Percentiles rank a stretch among this genome's conserved stretches.
Conservation (phyloP, 2,888 invertebrate genomes). For the Protophormia terraenovae region DNA sequence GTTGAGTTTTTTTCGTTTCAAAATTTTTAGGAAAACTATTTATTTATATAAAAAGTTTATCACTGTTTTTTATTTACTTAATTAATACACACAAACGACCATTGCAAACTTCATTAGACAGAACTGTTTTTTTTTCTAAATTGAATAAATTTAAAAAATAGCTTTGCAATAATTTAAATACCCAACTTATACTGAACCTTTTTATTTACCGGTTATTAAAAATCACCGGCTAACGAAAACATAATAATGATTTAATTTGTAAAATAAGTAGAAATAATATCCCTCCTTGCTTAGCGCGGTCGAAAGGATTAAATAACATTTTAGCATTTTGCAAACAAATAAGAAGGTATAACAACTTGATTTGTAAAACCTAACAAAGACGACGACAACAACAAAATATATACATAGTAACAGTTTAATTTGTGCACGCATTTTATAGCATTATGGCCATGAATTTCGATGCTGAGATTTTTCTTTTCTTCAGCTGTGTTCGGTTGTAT, state of each 20-base stretch:
- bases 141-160: neutral
- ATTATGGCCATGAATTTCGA: conserved; percentile 23
- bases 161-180: neutral
- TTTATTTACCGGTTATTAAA: neutral
- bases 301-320: neutral
- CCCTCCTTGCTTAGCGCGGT: neutral
- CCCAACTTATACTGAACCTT: neutral
- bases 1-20: no score
- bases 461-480: conserved; percentile 37
- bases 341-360: neutral
- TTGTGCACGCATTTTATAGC: conserved; percentile 34
- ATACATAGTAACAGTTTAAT: conserved; percentile 39
- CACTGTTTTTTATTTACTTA: no score
- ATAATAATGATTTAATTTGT: neutral
- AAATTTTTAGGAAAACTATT: no score
- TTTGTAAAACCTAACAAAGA: neutral
- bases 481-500: neutral
- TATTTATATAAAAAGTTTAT: no score
- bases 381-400: neutral
- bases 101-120: neutral
- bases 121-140: neutral
- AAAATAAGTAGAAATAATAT: neutral
- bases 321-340: neutral
- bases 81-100: neutral
- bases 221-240: neutral